Evolutionary conservation across 2,797 vertebrate genomes (phyloP), one percentile per base, ranked within the genome.

Genomic region (Urosaurus nigricauda): DNA sequence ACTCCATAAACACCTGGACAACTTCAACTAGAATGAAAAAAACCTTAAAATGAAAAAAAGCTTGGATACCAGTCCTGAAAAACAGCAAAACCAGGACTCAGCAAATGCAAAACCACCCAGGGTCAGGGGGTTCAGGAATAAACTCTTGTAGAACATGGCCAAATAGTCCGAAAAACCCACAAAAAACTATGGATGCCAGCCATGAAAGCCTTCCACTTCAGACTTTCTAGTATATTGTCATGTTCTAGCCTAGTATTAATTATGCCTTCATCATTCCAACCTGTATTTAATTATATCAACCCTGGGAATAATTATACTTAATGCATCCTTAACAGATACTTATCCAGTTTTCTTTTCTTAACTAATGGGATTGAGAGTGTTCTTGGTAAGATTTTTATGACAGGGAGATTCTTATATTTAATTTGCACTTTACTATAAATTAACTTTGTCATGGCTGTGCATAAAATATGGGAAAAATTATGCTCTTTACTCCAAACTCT

Each of bases 221-320:
- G 68, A 4, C 24, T 65, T 84, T 88, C 43, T 29, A 78, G 35
- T 4, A 26, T 58, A 58, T 35, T 65, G 26, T 32, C 51, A 60
- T 43, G 17, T 40, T 40, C 73, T 53, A 78, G 16, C 56, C 26
- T 74, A 84, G n/a, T 84, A 88, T 83, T 65, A 88, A 75, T 88
- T 78, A 84, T 58, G 53, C 60, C 80, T 65, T n/a, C 77, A 47
- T 53, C 35, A 84, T n/a, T 65, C 73, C 73, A 78, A 9, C 73
- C 47, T 79, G 56, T 6, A 40, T 56, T 78, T 78, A 88, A 88
- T 88, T 83, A 83, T 65, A 78, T 77, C n/a, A 84, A 9, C 1
- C 81, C 60, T 68, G 73, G 74, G 16, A 84, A n/a, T 88, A 88
- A 88, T 26, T 88, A 75, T 51, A 83, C 17, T 58, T 68, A 78